Base-by-base conservation (phyloP, 2,888 invertebrate species). In the Eumerus sabulonum region DNA sequence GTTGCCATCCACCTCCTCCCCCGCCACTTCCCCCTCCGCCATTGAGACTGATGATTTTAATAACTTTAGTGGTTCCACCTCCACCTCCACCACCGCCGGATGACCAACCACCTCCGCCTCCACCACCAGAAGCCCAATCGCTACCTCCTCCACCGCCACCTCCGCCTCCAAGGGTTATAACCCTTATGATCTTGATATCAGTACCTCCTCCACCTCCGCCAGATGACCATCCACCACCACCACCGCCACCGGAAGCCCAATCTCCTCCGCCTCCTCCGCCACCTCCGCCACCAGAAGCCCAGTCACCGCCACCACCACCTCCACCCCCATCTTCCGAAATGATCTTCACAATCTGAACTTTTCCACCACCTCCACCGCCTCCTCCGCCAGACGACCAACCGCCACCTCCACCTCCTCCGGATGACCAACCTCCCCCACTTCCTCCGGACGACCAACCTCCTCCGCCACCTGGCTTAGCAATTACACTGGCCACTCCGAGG, bases 401-500 rank as follows among this genome's bases (percentile, higher is more conserved):
- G 5, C 76, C 77, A 38, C 82, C 16, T 27, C 62, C 38, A 53
- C 81, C 81, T 1, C 81, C 82, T 17, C 83, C 53, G 0, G 82
- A 82, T 2, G 74, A 81, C 74, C 71, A 63, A 4, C 66, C 73
- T 5, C 74, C 64, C 11, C 66, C 48, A 13, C 85, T 82, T n/a
- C 83, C 82, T 1, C 84, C 67, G 0, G 84, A 84, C 1, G 85
- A 85, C 86, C 85, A 5, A 84, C 83, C 83, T 2, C 84, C 83
- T 27, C 82, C 83, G 4, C 84, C 83, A 35, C 82, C 84, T 2
- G 87, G 88, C 59, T 87, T 87, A 59, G 85, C 86, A 47, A 85
- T 82, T 1, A 87, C 87, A 47, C 87, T 85, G 76, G 86, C 87
- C 18, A 83, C 86, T 67, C 87, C 87, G 71, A 87, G 84, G 44